Base-by-base conservation (phyloP, 1,140 invertebrate genomes). In the Drosophila kurseongensis region DNA sequence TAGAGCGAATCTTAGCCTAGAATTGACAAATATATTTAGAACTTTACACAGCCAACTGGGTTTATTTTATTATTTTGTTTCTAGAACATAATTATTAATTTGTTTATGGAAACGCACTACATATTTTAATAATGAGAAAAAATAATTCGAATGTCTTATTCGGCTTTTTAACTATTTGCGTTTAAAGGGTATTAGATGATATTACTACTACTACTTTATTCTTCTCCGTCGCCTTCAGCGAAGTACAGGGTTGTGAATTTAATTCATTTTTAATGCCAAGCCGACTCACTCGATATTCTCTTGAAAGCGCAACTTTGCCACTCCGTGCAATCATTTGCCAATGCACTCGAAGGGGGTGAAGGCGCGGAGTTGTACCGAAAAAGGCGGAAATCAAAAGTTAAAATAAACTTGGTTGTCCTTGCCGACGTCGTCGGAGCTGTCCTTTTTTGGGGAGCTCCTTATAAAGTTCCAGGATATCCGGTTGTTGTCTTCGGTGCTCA, bases 401-500 rank as follows among this genome's bases (percentile, higher is more conserved):
- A 89, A 89, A 88, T 88, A 88, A 88, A 88, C 83, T 88, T 78
- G 61, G 65, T 55, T 78, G 77, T 77, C 81, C 56, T 58, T 59
- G 80, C 51, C 57, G 60, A 36, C 48, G 66, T 41, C 44, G 54
- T 40, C 47, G 67, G 51, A 68, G 66, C 66, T 88, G 79, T 88
- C 75, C 63, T 88, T 79, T 79, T 85, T 82, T 50, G 67, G 51
- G 58, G 55, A 61, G 52, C 63, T 80, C 79, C 84, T 89, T 89
- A 89, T 89, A 89, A 89, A 89, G 84, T 89, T 89, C 58, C 84
- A 86, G 84, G 84, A 89, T 84, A 89, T 89, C 84, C 84, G 84
- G 84, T 89, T 89, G 84, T 89, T 89, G 84, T 89, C 84, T 89
- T 89, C 83, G 83, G 58, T 71, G 68, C 80, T 84, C 84, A 89